Percentiles rank a stretch among this genome's conserved stretches.
phyloP scores from a whole-genome alignment of 2,113 vertebrate genomes.

The pig (Sus scrofa) region T2T-Sscrofa CM000813.6:109798001-109798500 shows the following conservation, averaged over 20 bases:
- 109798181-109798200: conserved; percentile 67
- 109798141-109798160: conserved; percentile 46
- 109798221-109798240: conserved; percentile 59
- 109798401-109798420: conserved; percentile 61
- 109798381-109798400: conserved; percentile 27
- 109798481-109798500: conserved; percentile 56
- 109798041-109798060: conserved; percentile 70
- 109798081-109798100: conserved; percentile 76
- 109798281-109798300: conserved; percentile 63
- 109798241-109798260: conserved; percentile 70
- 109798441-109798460: conserved; percentile 16
- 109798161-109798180: conserved; percentile 58
- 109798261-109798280: conserved; percentile 54
- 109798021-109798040: conserved; percentile 78
- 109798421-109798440: conserved; percentile 30
- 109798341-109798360: conserved; percentile 59
- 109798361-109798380: background rate
- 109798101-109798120: conserved; percentile 68
- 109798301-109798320: conserved; percentile 48
- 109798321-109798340: conserved; percentile 54
- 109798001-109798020: conserved; percentile 77
- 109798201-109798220: conserved; percentile 51
- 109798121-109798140: conserved; percentile 64
- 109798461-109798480: conserved; percentile 19
- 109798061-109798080: conserved; percentile 74